Conservation (phyloP, 2,888 invertebrate species). For the Dendrolimus houi region DNA sequence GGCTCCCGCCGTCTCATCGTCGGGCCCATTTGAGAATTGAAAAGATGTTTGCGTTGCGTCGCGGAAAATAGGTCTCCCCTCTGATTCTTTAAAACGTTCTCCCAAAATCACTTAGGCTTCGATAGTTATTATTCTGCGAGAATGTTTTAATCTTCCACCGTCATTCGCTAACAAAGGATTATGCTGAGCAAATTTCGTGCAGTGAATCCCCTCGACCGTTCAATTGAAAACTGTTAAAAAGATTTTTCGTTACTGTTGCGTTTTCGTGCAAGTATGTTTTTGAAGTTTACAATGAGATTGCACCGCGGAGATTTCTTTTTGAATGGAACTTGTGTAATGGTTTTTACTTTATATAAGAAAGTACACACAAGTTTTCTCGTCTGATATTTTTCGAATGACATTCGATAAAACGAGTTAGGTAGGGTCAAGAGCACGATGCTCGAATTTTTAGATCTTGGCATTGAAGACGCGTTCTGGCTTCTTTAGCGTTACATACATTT, state of each 20-base stretch:
- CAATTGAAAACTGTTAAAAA: conserved; percentile 33
- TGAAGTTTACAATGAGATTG: conserved; percentile 1
- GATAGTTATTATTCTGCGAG: conserved; percentile 68
- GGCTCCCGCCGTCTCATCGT: conserved; percentile 53
- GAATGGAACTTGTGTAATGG: conserved; percentile 1
- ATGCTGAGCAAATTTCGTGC: conserved; percentile 49
- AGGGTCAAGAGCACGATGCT: conserved; percentile 59
- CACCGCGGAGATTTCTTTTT: conserved; percentile 10
- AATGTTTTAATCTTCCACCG: conserved; percentile 72
- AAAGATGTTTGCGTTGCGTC: conserved; percentile 73
- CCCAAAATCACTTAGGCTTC: conserved; percentile 69
- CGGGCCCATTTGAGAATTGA: conserved; percentile 68
- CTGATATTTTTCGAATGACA: conserved; percentile 25
- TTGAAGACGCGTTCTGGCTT: conserved; percentile 51
- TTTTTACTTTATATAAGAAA: neutral
- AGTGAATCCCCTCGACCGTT: conserved; percentile 60
- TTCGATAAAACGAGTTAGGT: conserved; percentile 45
- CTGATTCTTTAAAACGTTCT: conserved; percentile 54
- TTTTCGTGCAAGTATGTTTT: conserved; percentile 28
- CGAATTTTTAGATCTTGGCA: conserved; percentile 63
- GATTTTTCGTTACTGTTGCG: conserved; percentile 17
- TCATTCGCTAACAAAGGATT: conserved; percentile 65
- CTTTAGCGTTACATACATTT: conserved; percentile 28
- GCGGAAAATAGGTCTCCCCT: conserved; percentile 70
- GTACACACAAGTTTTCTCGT: neutral